Percentiles rank a stretch among this genome's conserved stretches.
phyloP scores from a whole-genome alignment of 2,888 invertebrate species.

The Cephus nigrinus region DNA sequence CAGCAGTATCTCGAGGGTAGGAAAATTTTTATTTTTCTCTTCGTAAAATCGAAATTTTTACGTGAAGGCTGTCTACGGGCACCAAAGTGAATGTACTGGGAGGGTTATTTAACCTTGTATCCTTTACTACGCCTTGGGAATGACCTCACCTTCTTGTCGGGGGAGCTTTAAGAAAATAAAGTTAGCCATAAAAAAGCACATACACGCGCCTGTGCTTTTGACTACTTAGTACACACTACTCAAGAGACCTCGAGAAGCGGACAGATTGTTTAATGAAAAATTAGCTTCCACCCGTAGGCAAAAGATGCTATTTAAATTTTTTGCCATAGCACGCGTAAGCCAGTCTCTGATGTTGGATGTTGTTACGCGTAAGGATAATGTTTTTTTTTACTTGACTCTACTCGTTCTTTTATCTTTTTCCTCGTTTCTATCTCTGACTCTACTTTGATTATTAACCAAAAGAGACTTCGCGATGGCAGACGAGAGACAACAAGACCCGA shows the following conservation, averaged over 20 bases:
- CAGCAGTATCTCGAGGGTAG: neutral
- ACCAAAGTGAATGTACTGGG: neutral
- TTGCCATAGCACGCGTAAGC: neutral
- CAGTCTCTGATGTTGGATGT: neutral
- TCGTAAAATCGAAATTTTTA: neutral
- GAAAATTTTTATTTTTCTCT: neutral
- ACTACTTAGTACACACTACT: neutral
- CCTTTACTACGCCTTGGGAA: neutral
- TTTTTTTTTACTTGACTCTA: neutral
- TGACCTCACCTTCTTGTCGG: neutral
- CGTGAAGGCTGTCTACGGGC: neutral
- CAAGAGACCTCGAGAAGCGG: neutral
- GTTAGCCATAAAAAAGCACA: neutral
- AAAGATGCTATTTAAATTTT: neutral
- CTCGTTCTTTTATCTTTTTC: slow-evolving; percentile 9
- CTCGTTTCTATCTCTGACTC: slow-evolving; percentile 2
- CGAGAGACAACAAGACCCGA: slow-evolving; percentile 27
- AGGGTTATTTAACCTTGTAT: neutral
- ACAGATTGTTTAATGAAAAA: slow-evolving; percentile 21
- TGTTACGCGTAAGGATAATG: neutral
- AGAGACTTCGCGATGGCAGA: slow-evolving; percentile 20
- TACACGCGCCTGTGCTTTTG: neutral
- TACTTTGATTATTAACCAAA: slow-evolving; percentile 34
- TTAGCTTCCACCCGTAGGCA: slow-evolving; percentile 18
- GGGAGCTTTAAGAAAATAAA: neutral